These are phyloP conservation scores for Hyppa rectilinea DNA, from an alignment of 2,888 invertebrate genomes.

Conservation along the genomic window DNA sequence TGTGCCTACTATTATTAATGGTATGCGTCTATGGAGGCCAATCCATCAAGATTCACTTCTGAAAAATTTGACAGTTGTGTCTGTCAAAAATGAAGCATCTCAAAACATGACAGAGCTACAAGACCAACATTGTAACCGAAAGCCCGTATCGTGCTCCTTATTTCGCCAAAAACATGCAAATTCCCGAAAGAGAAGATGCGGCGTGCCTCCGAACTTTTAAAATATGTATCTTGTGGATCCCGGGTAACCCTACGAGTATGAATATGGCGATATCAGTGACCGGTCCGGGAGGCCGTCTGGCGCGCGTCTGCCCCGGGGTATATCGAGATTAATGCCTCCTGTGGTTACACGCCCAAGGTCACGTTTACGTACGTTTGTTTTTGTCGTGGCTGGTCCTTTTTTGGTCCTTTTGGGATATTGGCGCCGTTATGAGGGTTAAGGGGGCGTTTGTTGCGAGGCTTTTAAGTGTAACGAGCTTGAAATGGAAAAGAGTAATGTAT, in stretches of 20 bases:
- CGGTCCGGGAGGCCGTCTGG: conserved; percentile 68
- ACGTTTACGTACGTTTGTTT: conserved; percentile 67
- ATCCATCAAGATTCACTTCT: too few relatives aligned
- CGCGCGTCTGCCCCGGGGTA: conserved; percentile 65
- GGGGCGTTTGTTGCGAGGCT: conserved; percentile 1
- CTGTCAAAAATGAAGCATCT: too few relatives aligned
- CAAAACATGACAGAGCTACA: neutral
- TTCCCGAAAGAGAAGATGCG: conserved; percentile 2
- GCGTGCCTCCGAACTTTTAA: conserved; percentile 26
- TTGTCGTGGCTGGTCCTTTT: conserved; percentile 51
- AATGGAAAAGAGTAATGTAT: neutral
- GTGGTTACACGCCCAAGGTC: conserved; percentile 68
- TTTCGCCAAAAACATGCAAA: conserved; percentile 24
- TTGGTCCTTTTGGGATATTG: conserved; percentile 43
- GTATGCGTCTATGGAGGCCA: too few relatives aligned
- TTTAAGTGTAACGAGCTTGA: neutral
- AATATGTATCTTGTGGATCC: conserved; percentile 51
- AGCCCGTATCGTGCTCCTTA: neutral
- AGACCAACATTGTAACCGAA: neutral
- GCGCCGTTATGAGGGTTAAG: conserved; percentile 40
- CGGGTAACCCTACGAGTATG: conserved; percentile 61
- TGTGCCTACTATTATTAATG: neutral
- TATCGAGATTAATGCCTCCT: conserved; percentile 70
- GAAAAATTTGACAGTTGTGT: too few relatives aligned
- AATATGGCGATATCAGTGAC: conserved; percentile 70